Conservation (phyloP, 1,140 invertebrate species). For the Sarcophaga bullata region DNA sequence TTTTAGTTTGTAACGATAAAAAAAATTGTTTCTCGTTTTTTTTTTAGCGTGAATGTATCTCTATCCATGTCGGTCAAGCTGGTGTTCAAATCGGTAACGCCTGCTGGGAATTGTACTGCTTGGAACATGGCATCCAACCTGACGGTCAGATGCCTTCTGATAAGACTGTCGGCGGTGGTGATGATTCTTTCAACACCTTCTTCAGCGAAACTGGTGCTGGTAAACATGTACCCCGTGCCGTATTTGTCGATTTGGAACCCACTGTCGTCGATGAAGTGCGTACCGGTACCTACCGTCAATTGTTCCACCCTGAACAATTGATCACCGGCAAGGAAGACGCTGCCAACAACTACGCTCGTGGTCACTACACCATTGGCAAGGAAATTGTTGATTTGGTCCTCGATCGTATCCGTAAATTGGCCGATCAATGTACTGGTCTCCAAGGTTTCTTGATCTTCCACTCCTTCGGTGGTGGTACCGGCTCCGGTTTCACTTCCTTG, state of each 20-base stretch:
- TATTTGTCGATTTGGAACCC: conserved; percentile 78
- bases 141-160: conserved; percentile 87
- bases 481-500: conserved; percentile 83
- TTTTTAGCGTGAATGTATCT: conserved; percentile 82
- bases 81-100: conserved; percentile 91
- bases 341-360: conserved; percentile 85
- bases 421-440: conserved; percentile 82
- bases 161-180: conserved; percentile 74
- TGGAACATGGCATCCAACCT: conserved; percentile 91
- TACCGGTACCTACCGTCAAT: conserved; percentile 76
- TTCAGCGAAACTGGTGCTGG: conserved; percentile 83
- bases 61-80: conserved; percentile 88
- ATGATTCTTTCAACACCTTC: conserved; percentile 85
- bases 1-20: no score
- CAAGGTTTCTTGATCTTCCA: conserved; percentile 89
- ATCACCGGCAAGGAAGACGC: conserved; percentile 83
- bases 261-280: conserved; percentile 81
- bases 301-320: conserved; percentile 81
- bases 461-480: conserved; percentile 87
- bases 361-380: conserved; percentile 89
- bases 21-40: conserved; percentile 46
- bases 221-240: conserved; percentile 77
- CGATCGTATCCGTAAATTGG: conserved; percentile 78
- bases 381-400: conserved; percentile 85
- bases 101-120: conserved; percentile 87